phyloP scores from a whole-genome alignment of 1,140 invertebrate genomes.

The Lysiphlebus fabarum region DNA sequence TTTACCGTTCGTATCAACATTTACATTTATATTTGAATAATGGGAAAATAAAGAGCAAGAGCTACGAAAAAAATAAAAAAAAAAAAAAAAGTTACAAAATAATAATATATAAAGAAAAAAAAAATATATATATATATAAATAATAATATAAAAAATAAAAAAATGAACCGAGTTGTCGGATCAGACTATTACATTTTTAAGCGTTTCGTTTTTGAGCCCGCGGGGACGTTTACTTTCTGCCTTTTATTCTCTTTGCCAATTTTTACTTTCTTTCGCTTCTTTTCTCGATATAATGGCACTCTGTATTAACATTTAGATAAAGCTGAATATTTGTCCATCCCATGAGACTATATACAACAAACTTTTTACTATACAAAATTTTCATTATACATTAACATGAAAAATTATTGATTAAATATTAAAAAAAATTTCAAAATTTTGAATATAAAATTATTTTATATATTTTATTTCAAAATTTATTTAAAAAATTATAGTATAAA shows the following conservation, averaged over 20 bases:
- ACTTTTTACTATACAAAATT: no score
- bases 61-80: constrained; percentile 22
- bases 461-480: no score
- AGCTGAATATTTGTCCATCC: constrained; percentile 24
- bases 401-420: no score
- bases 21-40: constrained; percentile 60
- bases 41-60: constrained; percentile 52
- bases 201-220: constrained; percentile 53
- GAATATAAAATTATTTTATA: no score
- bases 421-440: no score
- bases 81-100: constrained; percentile 1
- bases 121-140: constrained; percentile 12
- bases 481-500: no score
- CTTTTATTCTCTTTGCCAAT: constrained; percentile 24
- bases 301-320: constrained; percentile 53
- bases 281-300: constrained; percentile 29
- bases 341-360: no score
- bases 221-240: constrained; percentile 33
- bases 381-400: no score
- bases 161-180: constrained; percentile 30
- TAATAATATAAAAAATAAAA: constrained; percentile 11
- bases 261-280: constrained; percentile 1
- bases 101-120: constrained; percentile 2
- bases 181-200: constrained; percentile 56
- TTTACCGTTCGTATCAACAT: constrained; percentile 59